Evolutionary conservation across 1,140 invertebrate genomes (phyloP).

Genomic region (Aporrectodea caliginosa): DNA sequence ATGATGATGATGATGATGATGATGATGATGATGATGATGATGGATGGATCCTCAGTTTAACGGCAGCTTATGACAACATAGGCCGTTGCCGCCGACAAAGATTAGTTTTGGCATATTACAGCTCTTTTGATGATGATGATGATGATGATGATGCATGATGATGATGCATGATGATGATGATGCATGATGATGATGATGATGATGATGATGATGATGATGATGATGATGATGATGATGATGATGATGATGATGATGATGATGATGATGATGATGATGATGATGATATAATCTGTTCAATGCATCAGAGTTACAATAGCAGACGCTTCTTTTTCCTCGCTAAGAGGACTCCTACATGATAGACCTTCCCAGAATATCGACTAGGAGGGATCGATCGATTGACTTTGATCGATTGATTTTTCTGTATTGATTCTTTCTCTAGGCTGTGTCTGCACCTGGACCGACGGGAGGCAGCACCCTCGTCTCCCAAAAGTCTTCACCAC

Average conservation of each 20-base stretch:
- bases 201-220: neutral
- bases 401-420: too few species aligned
- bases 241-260: neutral
- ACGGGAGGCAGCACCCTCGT: neutral
- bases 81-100: neutral
- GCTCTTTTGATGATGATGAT: neutral
- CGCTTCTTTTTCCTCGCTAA: too few species aligned
- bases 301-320: too few species aligned
- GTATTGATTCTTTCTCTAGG: too few species aligned
- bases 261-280: neutral
- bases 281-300: neutral
- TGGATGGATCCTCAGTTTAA: too few species aligned
- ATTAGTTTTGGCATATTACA: neutral
- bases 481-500: neutral
- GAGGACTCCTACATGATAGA: too few species aligned
- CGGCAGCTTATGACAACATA: too few species aligned
- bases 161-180: neutral
- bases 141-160: neutral
- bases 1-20: too few species aligned
- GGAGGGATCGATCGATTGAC: too few species aligned
- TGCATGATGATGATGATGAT: neutral
- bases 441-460: too few species aligned
- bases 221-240: neutral
- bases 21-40: too few species aligned
- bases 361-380: too few species aligned